Evolutionary conservation across 2,797 vertebrate genomes (phyloP).

Genomic region (Paratrypauchen microcephalus): DNA sequence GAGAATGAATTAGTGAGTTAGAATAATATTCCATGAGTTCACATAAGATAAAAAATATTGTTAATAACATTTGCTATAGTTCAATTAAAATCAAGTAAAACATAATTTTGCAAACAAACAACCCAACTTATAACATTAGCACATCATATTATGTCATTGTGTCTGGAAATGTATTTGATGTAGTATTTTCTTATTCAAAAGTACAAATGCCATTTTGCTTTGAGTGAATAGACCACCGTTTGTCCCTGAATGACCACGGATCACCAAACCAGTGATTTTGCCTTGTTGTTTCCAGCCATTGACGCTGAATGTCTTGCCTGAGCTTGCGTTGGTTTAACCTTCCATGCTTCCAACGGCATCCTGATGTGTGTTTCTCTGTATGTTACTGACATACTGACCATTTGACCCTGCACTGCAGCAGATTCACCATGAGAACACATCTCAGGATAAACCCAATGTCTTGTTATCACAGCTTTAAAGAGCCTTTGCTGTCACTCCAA

Average conservation of each 20-base stretch:
- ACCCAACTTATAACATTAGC: neutral
- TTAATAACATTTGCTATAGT: neutral
- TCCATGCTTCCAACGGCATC: constrained; percentile 18
- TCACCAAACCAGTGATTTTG: constrained; percentile 22
- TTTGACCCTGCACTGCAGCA: constrained; percentile 11
- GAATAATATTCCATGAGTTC: neutral
- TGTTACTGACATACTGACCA: constrained; percentile 22
- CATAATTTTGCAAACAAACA: neutral
- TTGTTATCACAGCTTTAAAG: constrained; percentile 48
- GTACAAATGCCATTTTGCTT: constrained; percentile 11
- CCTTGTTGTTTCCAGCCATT: constrained; percentile 25
- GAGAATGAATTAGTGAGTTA: neutral
- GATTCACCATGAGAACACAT: constrained; percentile 22
- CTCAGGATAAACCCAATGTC: constrained; percentile 41
- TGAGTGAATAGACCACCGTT: constrained; percentile 23
- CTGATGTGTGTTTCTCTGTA: constrained; percentile 3
- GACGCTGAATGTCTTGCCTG: constrained; percentile 25
- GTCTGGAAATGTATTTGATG: neutral
- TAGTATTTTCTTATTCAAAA: neutral
- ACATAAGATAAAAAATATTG: neutral
- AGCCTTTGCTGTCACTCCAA: constrained; percentile 43
- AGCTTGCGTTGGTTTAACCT: constrained; percentile 45
- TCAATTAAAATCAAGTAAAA: neutral
- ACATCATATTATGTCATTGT: constrained; percentile 2
- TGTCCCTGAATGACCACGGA: constrained; percentile 10